Percentiles rank a stretch among this genome's conserved stretches.
Conservation (phyloP, 2,888 invertebrate genomes). For the Nephrotoma appendiculata region DNA sequence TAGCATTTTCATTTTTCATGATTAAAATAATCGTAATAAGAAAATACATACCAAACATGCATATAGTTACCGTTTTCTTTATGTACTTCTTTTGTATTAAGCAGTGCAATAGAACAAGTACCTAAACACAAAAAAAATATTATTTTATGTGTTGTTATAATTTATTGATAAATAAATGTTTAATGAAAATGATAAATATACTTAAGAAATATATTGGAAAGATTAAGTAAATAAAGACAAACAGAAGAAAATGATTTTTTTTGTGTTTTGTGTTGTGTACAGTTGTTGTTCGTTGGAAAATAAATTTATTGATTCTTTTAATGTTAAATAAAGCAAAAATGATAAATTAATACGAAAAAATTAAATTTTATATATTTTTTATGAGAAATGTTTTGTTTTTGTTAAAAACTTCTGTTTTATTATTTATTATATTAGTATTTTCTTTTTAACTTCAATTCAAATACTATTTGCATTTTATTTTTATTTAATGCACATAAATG, state of each 20-base stretch:
- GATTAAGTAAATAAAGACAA: neutral
- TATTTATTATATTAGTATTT: neutral
- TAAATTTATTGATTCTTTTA: neutral
- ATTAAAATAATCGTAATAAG: neutral
- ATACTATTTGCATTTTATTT: neutral
- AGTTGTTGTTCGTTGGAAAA: neutral
- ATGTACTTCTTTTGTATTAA: neutral
- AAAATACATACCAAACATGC: neutral
- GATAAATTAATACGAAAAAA: neutral
- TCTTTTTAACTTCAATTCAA: neutral
- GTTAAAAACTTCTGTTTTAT: neutral
- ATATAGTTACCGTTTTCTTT: neutral
- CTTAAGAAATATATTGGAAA: neutral
- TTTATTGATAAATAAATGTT: neutral
- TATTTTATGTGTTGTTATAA: neutral
- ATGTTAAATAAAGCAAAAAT: neutral
- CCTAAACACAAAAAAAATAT: neutral
- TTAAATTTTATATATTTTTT: neutral
- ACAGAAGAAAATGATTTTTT: neutral
- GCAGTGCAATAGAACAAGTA: neutral
- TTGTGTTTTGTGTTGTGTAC: neutral
- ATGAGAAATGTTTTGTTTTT: neutral
- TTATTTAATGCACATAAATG: neutral
- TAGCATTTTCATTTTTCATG: neutral
- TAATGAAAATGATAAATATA: neutral